Evolutionary conservation across 2,113 vertebrate species (phyloP).

Genomic region (Dipodomys merriami): DNA sequence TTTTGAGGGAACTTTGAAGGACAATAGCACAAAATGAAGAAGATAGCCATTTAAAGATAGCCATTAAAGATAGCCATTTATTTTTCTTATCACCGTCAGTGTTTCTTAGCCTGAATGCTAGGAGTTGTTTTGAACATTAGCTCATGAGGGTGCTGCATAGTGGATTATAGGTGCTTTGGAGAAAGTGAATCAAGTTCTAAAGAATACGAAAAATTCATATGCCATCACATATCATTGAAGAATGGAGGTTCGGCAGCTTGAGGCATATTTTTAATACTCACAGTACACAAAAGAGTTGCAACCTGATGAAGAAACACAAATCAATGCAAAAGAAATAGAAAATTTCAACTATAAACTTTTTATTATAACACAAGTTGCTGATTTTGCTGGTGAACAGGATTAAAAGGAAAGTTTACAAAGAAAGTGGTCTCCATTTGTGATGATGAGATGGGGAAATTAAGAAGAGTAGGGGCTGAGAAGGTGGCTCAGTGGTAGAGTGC

Average conservation of each 20-base stretch:
- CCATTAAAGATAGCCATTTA: constrained; percentile 3
- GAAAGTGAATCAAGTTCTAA: constrained; percentile 18
- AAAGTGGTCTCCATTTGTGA: constrained; percentile 11
- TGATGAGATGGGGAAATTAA: not conserved
- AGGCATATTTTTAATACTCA: not conserved
- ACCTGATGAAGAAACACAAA: constrained; percentile 34
- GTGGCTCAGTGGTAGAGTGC: no score
- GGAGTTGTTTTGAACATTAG: not conserved
- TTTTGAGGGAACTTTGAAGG: not conserved
- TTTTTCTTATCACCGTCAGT: not conserved
- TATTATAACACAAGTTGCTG: constrained; percentile 7
- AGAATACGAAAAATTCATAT: constrained; percentile 10
- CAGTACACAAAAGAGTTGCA: constrained; percentile 6
- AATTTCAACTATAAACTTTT: constrained; percentile 31
- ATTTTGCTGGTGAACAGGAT: not conserved
- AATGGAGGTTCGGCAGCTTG: not conserved
- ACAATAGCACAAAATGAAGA: not conserved
- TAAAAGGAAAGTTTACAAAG: constrained; percentile 29
- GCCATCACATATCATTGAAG: not conserved
- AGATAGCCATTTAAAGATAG: not conserved
- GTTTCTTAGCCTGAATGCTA: not conserved
- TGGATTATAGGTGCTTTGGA: not conserved
- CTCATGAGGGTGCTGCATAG: not conserved
- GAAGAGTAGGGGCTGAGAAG: no score
- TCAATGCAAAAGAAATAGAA: not conserved